phyloP scores from a whole-genome alignment of 2,797 vertebrate genomes.

The Cottoperca gobio region DNA sequence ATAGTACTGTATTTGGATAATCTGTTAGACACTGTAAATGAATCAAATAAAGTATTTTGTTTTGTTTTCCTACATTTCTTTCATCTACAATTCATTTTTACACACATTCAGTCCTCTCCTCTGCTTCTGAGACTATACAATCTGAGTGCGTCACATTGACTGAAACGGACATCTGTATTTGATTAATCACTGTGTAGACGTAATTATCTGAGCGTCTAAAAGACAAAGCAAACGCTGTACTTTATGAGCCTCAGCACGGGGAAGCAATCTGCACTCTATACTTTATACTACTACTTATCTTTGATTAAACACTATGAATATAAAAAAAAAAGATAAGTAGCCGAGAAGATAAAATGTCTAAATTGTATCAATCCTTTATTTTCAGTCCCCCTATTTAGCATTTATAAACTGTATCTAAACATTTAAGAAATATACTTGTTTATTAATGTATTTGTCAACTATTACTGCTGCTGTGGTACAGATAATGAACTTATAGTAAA shows the following conservation, averaged over 20 bases:
- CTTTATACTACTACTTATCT: too few relatives aligned
- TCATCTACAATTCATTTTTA: background rate
- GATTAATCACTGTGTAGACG: background rate
- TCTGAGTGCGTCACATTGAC: background rate
- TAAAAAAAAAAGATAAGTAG: too few relatives aligned
- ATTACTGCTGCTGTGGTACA: too few relatives aligned
- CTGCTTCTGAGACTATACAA: background rate
- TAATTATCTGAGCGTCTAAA: background rate
- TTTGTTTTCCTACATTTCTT: background rate
- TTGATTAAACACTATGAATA: background rate
- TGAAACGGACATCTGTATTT: background rate
- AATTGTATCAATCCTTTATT: background rate
- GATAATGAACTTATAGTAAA: too few relatives aligned
- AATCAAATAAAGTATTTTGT: constrained; percentile 46
- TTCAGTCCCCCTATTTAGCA: background rate
- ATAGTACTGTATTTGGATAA: constrained; percentile 1
- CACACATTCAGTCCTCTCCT: background rate
- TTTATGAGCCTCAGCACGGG: accelerated
- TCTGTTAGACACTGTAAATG: constrained; percentile 22
- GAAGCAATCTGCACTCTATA: too few relatives aligned
- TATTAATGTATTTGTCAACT: too few relatives aligned
- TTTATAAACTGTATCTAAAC: background rate
- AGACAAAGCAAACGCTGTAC: accelerated
- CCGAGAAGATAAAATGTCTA: background rate
- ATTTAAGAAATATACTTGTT: background rate